Conservation (phyloP, 2,113 vertebrate species). For the Prunella himalayana region DNA sequence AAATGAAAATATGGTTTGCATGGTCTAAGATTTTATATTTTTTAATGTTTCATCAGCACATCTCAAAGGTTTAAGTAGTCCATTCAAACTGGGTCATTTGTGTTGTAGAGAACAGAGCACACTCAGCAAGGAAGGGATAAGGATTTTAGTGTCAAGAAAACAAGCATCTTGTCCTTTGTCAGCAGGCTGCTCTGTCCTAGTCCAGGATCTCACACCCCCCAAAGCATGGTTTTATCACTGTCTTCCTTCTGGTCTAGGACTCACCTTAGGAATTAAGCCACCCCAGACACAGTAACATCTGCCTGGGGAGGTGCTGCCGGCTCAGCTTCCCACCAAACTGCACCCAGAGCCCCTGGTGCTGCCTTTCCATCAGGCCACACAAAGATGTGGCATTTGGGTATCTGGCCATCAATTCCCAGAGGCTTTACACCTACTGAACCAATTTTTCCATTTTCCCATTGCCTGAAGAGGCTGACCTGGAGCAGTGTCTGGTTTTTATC, state of each 20-base stretch:
- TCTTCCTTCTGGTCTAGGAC: not conserved
- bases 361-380: not conserved
- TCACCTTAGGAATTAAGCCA: not conserved
- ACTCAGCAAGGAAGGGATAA: not conserved
- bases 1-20: not conserved
- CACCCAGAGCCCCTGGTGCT: not conserved
- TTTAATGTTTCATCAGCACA: not conserved
- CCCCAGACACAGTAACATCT: not conserved
- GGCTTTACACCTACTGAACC: not conserved
- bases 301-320: not conserved
- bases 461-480: not conserved
- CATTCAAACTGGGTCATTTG: constrained; percentile 12
- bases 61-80: not conserved
- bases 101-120: not conserved
- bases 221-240: not conserved
- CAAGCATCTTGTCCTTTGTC: not conserved
- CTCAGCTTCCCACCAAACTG: not conserved
- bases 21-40: not conserved
- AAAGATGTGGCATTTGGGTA: not conserved
- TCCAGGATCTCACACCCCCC: not conserved
- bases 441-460: not conserved
- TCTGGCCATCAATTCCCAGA: not conserved
- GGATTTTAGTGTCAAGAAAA: not conserved
- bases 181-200: not conserved
- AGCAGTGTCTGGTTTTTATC: not conserved